Evolutionary conservation across 2,888 invertebrate species (phyloP).

Genomic region (Tipula vernalis): DNA sequence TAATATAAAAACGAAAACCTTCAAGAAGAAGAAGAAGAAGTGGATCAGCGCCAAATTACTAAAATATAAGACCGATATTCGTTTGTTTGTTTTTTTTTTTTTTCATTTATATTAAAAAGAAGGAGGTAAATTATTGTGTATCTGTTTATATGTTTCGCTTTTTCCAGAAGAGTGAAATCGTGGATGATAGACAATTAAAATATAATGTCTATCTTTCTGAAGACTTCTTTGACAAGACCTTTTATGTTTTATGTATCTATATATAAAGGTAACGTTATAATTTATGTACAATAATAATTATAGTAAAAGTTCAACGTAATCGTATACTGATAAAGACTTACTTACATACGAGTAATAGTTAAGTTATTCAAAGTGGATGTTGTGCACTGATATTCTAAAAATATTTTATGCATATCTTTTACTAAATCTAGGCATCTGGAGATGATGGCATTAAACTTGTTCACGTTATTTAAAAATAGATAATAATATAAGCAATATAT

Average conservation of each 20-base stretch:
- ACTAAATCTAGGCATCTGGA: too few relatives aligned
- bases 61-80: background rate
- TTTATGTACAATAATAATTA: background rate
- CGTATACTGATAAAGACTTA: background rate
- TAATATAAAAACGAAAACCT: background rate
- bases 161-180: background rate
- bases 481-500: too few relatives aligned
- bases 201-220: background rate
- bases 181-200: background rate
- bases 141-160: background rate
- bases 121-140: background rate
- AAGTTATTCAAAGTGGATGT: background rate
- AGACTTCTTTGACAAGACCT: background rate
- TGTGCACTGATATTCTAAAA: background rate
- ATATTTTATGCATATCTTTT: background rate
- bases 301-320: background rate
- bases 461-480: background rate
- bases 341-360: too few relatives aligned
- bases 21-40: background rate
- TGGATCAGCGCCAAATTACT: background rate
- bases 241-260: background rate
- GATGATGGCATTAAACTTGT: background rate
- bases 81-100: too few relatives aligned
- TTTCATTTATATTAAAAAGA: background rate
- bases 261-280: too few relatives aligned